Evolutionary conservation across 2,113 vertebrate genomes (phyloP), one percentile per base, ranked within the genome.

Genomic region (Rynchops niger): DNA sequence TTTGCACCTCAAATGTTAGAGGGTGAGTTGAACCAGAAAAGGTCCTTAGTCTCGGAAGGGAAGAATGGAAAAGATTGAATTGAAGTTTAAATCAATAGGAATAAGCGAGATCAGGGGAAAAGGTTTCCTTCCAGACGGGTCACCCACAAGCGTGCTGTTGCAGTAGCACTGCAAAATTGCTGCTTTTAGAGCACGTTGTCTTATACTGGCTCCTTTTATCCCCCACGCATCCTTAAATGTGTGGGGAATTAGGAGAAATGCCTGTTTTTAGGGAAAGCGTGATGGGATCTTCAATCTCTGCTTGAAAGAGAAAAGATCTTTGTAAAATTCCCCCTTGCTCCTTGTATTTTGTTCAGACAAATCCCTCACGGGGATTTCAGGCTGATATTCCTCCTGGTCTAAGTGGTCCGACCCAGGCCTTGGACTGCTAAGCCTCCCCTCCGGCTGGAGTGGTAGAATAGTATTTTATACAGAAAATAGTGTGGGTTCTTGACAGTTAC

Each of bases 11-110:
- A 38, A 5, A 36, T 5, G 36, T 45, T 21, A 8, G 49, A 76
- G 79, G 81, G 53, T 18, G 1, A 59, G 42, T 66, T 95, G 85
- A 97, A 95, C 77, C 93, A 88, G 97, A 69, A 71, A 23, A 94
- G 89, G 83, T 88, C 93, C 82, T 62, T 36, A 9, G 15, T 27
- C 45, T 22, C 1, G 1, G 32, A 49, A 79, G 14, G 26, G 56
- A 73, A 42, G 59, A 65, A 20, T 52, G 73, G 66, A 47, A 66
- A 79, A 82, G 26, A 2, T 2, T 8, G 45, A 15, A 4, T 12
- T 11, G 15, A 52, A 56, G 40, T 38, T 38, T 42, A 6, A 61
- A 80, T 67, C 15, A 3, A 0, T 4, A 5, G 32, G 71, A 73
- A 40, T 13, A 6, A 2, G 47, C 11, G 40, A 61, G 50, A 42